Conservation (phyloP, 2,797 vertebrate species). For the Hippopotamyrus pictus region DNA sequence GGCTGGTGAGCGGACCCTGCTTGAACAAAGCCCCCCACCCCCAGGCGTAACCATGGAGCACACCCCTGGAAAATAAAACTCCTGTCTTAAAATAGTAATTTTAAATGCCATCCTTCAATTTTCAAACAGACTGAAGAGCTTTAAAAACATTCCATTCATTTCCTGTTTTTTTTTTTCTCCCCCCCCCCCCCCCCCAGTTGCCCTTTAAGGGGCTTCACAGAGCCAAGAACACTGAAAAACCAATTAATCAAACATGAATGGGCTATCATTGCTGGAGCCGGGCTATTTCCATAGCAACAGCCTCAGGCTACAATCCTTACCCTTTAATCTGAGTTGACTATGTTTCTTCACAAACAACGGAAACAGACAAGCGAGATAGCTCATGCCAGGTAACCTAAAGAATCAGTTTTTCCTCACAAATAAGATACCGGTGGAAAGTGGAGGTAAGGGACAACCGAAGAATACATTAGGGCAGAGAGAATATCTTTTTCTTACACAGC, state of each 20-base stretch:
- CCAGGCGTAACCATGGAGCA: conserved; percentile 35
- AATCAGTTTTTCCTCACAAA: not conserved
- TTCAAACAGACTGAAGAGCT: conserved; percentile 56
- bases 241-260: conserved; percentile 80
- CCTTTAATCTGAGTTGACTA: conserved; percentile 63
- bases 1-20: conserved; percentile 25
- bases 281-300: conserved; percentile 73
- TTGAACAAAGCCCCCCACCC: conserved; percentile 28
- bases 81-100: conserved; percentile 62
- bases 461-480: not conserved
- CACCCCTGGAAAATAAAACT: conserved; percentile 48
- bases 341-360: conserved; percentile 67
- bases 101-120: conserved; percentile 60
- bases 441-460: not conserved
- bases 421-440: not conserved
- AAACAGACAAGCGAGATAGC: conserved; percentile 48
- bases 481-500: conserved; percentile 1
- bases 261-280: conserved; percentile 69
- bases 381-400: not conserved
- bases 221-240: conserved; percentile 71
- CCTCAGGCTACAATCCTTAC: conserved; percentile 63
- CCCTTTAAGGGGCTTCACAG: conserved; percentile 69
- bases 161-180: conserved; percentile 62
- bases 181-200: conserved; percentile 46
- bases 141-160: conserved; percentile 60